Base-by-base conservation (phyloP, 2,888 invertebrate genomes). In the Scrobipalpa atriplicella region DNA sequence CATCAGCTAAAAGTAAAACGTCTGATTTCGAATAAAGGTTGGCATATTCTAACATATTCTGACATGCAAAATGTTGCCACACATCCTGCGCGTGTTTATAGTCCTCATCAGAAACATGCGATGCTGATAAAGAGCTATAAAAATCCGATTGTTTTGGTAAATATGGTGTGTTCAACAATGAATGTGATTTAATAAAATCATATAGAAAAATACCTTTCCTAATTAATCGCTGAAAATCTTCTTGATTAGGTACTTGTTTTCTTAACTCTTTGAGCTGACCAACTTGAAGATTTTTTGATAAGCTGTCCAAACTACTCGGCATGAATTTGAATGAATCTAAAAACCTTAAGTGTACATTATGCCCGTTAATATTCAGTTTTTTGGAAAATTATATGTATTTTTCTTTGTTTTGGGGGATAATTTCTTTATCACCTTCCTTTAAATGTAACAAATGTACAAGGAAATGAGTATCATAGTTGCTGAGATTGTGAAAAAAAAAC, bases 401-500 rank as follows among this genome's bases (percentile, higher is more conserved):
- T 67, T 69, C 70, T 51, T 70, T 69, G 51, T 67, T 69, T 68
- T 68, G 61, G 10, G 68, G 68, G 13, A 66, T 66, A 38, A 70
- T 58, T 43, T 70, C 69, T 38, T 69, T 66, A 18, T 62, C 64
- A 29, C 67, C 69, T 29, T 70, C 66, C 13, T 36, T 39, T 62
- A 69, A 67, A 39, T 69, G 70, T 9, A 72, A 60, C 9, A 67
- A 65, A 54, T 70, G 67, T 21, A 71, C 70, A 58, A 68, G 67
- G 61, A 71, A 71, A 69, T 70, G 69, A 8, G 68, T 58, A 61
- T 70, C 65, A 61, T 69, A 69, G 39, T 70, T 64, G 62, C 67
- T 68, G 7, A 69, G 51, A 69, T 70, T 69, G 43, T 69, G 67
- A n/a, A 36, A 68, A 51, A 54, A 68, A 61, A 16, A 70, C 18